phyloP scores from a whole-genome alignment of 35 echinoderm and acorn worm species.

The Nesometra sesokonis region DNA sequence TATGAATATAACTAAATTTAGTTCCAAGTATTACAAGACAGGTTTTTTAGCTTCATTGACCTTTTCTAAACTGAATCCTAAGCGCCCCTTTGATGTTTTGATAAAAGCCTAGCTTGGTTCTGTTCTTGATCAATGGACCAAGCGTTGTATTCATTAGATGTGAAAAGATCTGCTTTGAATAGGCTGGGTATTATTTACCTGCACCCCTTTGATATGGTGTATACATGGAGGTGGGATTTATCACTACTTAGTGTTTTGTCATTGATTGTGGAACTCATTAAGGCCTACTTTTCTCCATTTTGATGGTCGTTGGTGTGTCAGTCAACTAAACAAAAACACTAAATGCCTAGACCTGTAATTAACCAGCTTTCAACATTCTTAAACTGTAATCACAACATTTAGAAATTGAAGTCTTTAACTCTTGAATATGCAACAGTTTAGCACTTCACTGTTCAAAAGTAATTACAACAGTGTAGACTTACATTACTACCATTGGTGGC shows the following conservation, averaged over 20 bases:
- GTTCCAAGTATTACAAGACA: neutral
- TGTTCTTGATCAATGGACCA: neutral
- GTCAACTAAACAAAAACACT: neutral
- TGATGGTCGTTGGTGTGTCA: neutral
- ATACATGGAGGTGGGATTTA: neutral
- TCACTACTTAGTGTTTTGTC: neutral
- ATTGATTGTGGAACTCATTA: neutral
- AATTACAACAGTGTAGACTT: too few relatives aligned
- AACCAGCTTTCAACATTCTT: neutral
- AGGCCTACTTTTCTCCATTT: neutral
- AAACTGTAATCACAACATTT: neutral
- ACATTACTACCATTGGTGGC: too few relatives aligned
- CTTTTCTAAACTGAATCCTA: neutral
- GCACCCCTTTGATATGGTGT: neutral
- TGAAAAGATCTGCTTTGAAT: neutral
- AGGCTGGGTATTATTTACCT: neutral
- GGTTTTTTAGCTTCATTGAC: neutral
- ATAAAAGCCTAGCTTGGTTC: neutral
- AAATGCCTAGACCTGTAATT: neutral
- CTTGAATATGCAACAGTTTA: too few relatives aligned
- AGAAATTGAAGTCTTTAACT: neutral
- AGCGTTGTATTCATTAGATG: neutral
- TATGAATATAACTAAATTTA: neutral
- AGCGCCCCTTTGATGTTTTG: neutral
- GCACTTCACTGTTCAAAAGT: too few relatives aligned